A percentile compares a stretch with the other conserved stretches of the same genome.
These are phyloP conservation scores for Aphis craccivora DNA, from an alignment of 1,140 invertebrate genomes.

Conservation along the genomic window DNA sequence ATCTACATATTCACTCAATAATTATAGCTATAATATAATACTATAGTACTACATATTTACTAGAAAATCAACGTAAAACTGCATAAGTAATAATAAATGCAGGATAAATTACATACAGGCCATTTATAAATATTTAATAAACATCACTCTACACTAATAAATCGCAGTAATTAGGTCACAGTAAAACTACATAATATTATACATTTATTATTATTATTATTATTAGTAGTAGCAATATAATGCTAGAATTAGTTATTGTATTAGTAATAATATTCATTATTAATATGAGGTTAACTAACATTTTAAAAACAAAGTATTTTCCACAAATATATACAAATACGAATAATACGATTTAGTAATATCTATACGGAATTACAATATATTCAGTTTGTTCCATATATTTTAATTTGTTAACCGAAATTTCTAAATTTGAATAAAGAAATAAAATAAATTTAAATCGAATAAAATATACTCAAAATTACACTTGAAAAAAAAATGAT, in stretches of 20 bases:
- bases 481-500: background rate
- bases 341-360: background rate
- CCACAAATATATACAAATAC: background rate
- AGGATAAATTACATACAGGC: background rate
- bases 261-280: no score
- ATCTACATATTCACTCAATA: background rate
- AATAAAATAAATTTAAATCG: background rate
- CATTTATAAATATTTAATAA: conserved; percentile 27
- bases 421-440: background rate
- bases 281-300: background rate
- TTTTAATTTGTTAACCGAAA: background rate
- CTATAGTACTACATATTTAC: background rate
- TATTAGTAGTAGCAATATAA: background rate
- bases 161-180: conserved; percentile 7
- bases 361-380: background rate
- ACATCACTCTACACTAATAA: background rate
- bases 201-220: background rate
- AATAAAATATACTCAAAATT: background rate
- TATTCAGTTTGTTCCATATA: background rate
- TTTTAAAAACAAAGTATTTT: background rate
- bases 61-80: background rate
- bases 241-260: no score
- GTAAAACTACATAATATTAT: background rate
- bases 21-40: background rate
- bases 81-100: background rate